phyloP scores from a whole-genome alignment of 2,113 vertebrate genomes.

The Climacteris rufus region DNA sequence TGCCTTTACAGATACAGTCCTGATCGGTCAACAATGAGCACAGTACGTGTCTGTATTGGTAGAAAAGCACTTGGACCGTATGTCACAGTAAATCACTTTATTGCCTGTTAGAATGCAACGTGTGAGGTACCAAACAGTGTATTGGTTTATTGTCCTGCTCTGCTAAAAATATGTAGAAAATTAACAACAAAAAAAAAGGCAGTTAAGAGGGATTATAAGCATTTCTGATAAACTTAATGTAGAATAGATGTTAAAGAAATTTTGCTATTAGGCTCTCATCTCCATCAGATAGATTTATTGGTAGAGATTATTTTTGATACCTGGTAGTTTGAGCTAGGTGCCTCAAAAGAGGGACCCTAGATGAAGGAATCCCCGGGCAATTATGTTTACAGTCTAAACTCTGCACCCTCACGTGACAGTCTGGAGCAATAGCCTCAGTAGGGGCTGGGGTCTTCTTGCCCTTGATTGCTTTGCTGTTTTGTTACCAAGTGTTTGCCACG shows the following conservation, averaged over 20 bases:
- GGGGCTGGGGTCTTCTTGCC: neutral
- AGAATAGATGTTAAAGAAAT: neutral
- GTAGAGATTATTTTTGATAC: neutral
- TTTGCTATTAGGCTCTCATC: neutral
- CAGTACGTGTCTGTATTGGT: too few species aligned
- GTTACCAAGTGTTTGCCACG: neutral
- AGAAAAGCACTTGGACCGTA: neutral
- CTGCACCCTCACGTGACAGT: fast-evolving
- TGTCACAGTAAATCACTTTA: too few species aligned
- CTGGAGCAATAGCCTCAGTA: neutral
- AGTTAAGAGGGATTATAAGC: neutral
- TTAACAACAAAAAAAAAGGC: neutral
- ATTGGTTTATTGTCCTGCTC: neutral
- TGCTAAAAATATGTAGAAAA: neutral
- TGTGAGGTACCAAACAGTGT: neutral
- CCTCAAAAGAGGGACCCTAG: neutral
- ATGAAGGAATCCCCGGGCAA: neutral
- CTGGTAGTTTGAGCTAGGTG: neutral
- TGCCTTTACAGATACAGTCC: neutral
- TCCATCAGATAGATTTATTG: neutral
- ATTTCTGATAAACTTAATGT: neutral
- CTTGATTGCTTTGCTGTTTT: neutral
- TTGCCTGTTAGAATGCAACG: neutral
- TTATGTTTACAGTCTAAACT: neutral
- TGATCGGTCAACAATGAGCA: fast-evolving